A percentile compares a stretch with the other conserved stretches of the same genome.
Evolutionary conservation across 2,888 invertebrate species (phyloP).

Genomic region (Aphodius sticticus): DNA sequence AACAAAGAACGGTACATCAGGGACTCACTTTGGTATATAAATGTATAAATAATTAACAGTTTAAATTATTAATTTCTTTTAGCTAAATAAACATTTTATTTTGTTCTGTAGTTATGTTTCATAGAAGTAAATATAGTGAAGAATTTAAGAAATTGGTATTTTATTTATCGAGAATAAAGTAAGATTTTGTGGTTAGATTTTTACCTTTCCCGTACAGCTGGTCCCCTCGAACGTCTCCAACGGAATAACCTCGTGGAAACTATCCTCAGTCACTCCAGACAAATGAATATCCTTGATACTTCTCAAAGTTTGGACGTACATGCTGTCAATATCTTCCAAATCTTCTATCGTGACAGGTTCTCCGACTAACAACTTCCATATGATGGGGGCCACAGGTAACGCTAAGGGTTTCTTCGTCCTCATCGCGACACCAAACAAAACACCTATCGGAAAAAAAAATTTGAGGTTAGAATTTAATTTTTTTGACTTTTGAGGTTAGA

Average conservation of each 20-base stretch:
- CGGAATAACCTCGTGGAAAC: slow-evolving; percentile 69
- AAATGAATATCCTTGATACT: slow-evolving; percentile 69
- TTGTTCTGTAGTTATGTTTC: too few relatives aligned
- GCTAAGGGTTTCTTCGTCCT: slow-evolving; percentile 73
- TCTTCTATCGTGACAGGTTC: slow-evolving; percentile 68
- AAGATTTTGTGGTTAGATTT: background rate
- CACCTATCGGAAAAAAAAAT: slow-evolving; percentile 54
- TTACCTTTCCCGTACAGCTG: slow-evolving; percentile 65
- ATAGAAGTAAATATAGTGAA: too few relatives aligned
- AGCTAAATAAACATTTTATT: too few relatives aligned
- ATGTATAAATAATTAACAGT: background rate
- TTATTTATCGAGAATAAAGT: background rate
- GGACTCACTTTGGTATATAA: too few relatives aligned
- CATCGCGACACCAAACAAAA: slow-evolving; percentile 70
- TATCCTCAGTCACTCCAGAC: slow-evolving; percentile 66
- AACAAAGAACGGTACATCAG: too few relatives aligned
- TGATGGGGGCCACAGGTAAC: slow-evolving; percentile 67
- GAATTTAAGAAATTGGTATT: too few relatives aligned
- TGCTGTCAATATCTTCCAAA: slow-evolving; percentile 67
- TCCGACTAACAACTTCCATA: slow-evolving; percentile 70
- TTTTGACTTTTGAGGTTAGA: slow-evolving; percentile 8
- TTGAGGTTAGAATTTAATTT: background rate
- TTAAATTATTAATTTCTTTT: background rate
- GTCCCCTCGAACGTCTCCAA: slow-evolving; percentile 70
- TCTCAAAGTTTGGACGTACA: slow-evolving; percentile 67